Base-by-base conservation (phyloP, 1,140 invertebrate genomes). In the Diabrotica undecimpunctata region DNA sequence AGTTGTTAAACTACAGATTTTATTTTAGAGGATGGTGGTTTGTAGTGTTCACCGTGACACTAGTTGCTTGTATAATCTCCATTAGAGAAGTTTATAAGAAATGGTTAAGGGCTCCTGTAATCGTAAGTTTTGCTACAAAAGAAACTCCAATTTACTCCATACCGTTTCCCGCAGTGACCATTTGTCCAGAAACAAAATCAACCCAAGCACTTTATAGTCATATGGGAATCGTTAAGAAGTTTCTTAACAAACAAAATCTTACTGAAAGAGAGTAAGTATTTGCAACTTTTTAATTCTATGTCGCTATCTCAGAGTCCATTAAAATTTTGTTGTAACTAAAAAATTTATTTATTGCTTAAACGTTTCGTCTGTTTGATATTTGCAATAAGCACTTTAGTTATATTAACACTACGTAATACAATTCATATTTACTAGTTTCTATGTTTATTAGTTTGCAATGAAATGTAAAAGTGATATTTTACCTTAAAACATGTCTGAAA, bases 131-230 rank as follows among this genome's bases (percentile, higher is more conserved):
- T 69, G 78, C 81, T 3, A 82, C 82, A 39, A 79, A 77, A 56
- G 78, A 81, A 5, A 83, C 81, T 5, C 79, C 82, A 0, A 80
- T 85, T 13, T 82, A 80, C 78, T 77, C 80, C 61, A 81, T 85
- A 50, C 83, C 83, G 0, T 85, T 85, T 72, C 83, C 83, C 9
- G 81, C 82, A 0, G 77, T 85, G n/a, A 84, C 83, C 6, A 81
- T 85, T 61, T 85, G 83, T 70, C 79, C 81, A 6, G 81, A 83
- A 66, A 79, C 78, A 3, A 80, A 80, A 65, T 67, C 65, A 51
- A 67, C 54, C 7, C 59, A 41, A 54, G 54, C 51, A 0, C 9
- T 54, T 5, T 75, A 72, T 54, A 76, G 74, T 65, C 72, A 72
- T 52, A 74, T 72, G 0, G 61, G 73, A 50, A 52, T 75, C 54